Percentiles rank a stretch among this genome's conserved stretches.
Evolutionary conservation across 2,797 vertebrate species (phyloP).

Genomic region (Pempheris klunzingeri): DNA sequence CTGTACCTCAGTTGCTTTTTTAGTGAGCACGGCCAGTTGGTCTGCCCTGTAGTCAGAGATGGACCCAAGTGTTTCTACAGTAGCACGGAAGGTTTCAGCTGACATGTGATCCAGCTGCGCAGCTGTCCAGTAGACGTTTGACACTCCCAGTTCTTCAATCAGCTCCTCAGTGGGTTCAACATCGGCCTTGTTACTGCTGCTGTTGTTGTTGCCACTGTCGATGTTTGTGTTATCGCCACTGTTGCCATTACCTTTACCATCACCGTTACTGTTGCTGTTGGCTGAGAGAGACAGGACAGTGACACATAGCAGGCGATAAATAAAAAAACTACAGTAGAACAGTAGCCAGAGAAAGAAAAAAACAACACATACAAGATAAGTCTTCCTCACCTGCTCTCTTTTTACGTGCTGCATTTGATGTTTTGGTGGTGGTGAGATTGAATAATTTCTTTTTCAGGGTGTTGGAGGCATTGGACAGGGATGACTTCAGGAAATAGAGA

Average conservation of each 20-base stretch:
- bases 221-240: fast-evolving
- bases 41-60: slow-evolving; percentile 60
- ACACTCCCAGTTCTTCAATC: slow-evolving; percentile 65
- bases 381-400: slow-evolving; percentile 55
- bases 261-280: background rate
- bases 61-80: slow-evolving; percentile 68
- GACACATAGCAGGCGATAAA: background rate
- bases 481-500: slow-evolving; percentile 66
- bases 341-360: background rate
- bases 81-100: slow-evolving; percentile 52
- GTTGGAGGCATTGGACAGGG: background rate
- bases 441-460: slow-evolving; percentile 75
- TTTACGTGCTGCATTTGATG: slow-evolving; percentile 10
- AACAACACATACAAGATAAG: background rate
- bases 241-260: no score
- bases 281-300: slow-evolving; percentile 29
- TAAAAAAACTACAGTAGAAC: background rate
- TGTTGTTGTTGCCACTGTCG: background rate
- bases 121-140: slow-evolving; percentile 73
- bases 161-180: slow-evolving; percentile 36
- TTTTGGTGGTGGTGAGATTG: slow-evolving; percentile 27
- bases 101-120: slow-evolving; percentile 68
- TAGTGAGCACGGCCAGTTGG: slow-evolving; percentile 69
- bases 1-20: slow-evolving; percentile 76
- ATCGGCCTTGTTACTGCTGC: no score